phyloP scores from a whole-genome alignment of 2,797 vertebrate species.

The Heliangelus exortis region DNA sequence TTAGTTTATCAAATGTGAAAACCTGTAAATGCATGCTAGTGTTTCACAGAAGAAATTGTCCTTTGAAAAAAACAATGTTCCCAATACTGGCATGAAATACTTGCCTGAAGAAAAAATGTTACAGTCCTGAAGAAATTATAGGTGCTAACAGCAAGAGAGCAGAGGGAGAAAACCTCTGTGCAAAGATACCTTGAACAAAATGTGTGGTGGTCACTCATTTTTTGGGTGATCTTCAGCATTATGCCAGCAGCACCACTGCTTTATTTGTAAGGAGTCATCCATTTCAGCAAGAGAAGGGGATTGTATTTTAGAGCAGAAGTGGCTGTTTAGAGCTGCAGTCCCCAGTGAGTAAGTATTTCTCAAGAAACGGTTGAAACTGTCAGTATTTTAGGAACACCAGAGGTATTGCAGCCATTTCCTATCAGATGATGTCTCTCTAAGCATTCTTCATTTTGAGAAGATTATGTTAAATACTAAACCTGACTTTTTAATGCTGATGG shows the following conservation, averaged over 20 bases:
- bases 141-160: neutral
- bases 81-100: neutral
- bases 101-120: neutral
- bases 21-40: neutral
- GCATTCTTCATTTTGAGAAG: neutral
- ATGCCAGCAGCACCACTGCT: neutral
- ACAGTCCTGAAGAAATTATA: neutral
- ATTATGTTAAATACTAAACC: conserved; percentile 34
- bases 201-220: neutral
- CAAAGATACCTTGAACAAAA: neutral
- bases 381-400: conserved; percentile 50
- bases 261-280: neutral
- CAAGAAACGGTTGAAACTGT: conserved; percentile 69
- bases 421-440: conserved; percentile 50
- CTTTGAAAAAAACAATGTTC: neutral
- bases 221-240: neutral
- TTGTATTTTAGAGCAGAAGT: conserved; percentile 28
- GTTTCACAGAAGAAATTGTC: conserved; percentile 3
- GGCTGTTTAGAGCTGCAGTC: conserved; percentile 24
- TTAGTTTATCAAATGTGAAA: neutral
- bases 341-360: conserved; percentile 45
- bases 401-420: conserved; percentile 70
- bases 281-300: neutral
- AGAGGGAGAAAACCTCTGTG: neutral
- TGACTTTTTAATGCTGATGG: conserved; percentile 8